These are phyloP conservation scores for Rhagium mordax DNA, from an alignment of 2,888 invertebrate genomes.

Conservation along the genomic window DNA sequence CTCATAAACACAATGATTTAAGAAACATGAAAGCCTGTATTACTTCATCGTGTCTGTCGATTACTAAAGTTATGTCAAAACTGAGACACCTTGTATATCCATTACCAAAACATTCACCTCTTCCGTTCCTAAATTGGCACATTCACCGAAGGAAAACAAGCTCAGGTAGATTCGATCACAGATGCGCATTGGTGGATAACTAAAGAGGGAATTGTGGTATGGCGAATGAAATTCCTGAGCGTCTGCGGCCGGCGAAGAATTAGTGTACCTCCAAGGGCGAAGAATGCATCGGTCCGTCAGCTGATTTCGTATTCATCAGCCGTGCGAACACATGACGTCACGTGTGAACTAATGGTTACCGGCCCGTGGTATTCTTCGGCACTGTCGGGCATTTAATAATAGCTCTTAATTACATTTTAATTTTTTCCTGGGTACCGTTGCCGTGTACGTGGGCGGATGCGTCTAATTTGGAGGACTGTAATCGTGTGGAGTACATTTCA, in stretches of 20 bases:
- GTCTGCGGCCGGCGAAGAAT: conserved; percentile 4
- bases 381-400: background rate
- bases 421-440: conserved; percentile 2
- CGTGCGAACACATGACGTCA: conserved; percentile 34
- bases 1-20: too few species aligned
- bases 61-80: too few species aligned
- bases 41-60: too few species aligned
- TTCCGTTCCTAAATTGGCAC: background rate
- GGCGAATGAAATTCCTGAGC: conserved; percentile 1
- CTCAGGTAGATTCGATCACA: background rate
- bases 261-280: conserved; percentile 7
- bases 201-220: background rate
- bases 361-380: conserved; percentile 13
- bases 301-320: conserved; percentile 35
- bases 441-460: background rate
- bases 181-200: background rate
- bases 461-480: background rate
- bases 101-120: background rate
- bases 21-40: too few species aligned
- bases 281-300: conserved; percentile 26
- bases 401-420: background rate
- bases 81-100: too few species aligned
- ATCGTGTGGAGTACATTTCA: background rate
- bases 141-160: background rate
- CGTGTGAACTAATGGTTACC: conserved; percentile 40